phyloP scores from a whole-genome alignment of 1,140 invertebrate species.

The Callitettix versicolor region DNA sequence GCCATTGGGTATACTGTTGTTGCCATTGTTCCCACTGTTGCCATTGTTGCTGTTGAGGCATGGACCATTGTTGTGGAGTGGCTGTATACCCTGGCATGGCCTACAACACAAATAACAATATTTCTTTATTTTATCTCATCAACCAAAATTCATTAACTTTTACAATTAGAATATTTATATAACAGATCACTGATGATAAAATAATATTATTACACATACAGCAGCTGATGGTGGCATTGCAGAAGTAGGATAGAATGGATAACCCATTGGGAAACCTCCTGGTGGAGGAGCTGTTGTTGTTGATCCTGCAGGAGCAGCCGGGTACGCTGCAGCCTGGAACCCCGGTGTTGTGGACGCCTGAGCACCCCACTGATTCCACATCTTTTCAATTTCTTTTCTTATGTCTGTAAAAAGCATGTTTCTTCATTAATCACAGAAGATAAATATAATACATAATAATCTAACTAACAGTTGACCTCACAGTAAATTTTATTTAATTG shows the following conservation, averaged over 20 bases:
- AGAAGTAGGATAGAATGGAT: background rate
- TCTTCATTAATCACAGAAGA: too few relatives aligned
- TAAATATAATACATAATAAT: too few relatives aligned
- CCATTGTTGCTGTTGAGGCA: conserved; percentile 62
- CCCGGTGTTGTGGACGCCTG: background rate
- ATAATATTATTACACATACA: too few relatives aligned
- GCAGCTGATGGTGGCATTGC: background rate
- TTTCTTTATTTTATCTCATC: too few relatives aligned
- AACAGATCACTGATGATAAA: too few relatives aligned
- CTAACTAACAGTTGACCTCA: too few relatives aligned
- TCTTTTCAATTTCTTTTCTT: too few relatives aligned
- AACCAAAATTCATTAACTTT: too few relatives aligned
- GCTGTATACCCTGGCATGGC: background rate
- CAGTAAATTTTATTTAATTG: too few relatives aligned
- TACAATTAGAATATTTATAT: too few relatives aligned
- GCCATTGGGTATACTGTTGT: conserved; percentile 75
- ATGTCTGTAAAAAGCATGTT: too few relatives aligned
- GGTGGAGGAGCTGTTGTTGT: background rate
- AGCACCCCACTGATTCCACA: conserved; percentile 1
- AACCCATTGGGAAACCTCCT: background rate
- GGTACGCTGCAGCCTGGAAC: background rate
- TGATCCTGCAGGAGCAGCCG: background rate
- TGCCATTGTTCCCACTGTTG: conserved; percentile 75
- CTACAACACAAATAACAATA: background rate
- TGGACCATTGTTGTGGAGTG: conserved; percentile 2